These are phyloP conservation scores for Palaemon carinicauda DNA, from an alignment of 1,140 invertebrate genomes.

Conservation along the genomic window DNA sequence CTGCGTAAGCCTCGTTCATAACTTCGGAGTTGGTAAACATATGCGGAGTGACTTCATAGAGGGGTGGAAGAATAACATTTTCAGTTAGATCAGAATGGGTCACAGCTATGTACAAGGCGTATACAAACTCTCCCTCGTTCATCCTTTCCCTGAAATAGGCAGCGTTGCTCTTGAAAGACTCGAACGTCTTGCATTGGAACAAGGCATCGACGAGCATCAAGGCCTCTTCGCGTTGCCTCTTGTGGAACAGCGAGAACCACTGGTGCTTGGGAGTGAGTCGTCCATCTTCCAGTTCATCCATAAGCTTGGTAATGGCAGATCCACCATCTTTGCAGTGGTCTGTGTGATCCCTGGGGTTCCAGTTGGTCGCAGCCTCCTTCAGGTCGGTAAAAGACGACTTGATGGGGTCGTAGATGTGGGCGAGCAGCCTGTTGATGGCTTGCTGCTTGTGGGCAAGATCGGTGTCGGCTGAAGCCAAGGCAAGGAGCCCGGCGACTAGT, in stretches of 20 bases:
- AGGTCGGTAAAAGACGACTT: conserved; percentile 3
- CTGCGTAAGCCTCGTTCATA: conserved; percentile 62
- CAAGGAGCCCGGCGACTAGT: background rate
- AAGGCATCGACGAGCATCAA: conserved; percentile 50
- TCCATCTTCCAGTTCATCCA: conserved; percentile 27
- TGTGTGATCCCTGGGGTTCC: conserved; percentile 22
- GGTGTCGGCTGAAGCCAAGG: background rate
- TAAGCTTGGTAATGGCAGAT: conserved; percentile 23
- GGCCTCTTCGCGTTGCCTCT: conserved; percentile 51
- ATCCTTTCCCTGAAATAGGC: conserved; percentile 56
- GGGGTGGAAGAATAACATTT: conserved; percentile 67
- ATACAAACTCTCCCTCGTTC: conserved; percentile 62
- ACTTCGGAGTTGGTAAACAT: conserved; percentile 64
- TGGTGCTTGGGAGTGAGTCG: conserved; percentile 25
- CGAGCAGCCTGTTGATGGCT: conserved; percentile 35
- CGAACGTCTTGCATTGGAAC: conserved; percentile 39
- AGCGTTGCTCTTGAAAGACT: conserved; percentile 42
- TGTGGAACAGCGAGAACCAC: conserved; percentile 56
- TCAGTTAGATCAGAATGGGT: conserved; percentile 55
- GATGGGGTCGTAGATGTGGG: conserved; percentile 34
- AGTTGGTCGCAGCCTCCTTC: background rate
- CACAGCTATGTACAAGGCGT: conserved; percentile 57
- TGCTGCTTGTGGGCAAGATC: conserved; percentile 45
- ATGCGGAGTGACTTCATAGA: conserved; percentile 45
- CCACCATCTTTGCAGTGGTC: conserved; percentile 34